Conservation (phyloP, 1,140 invertebrate species). For the Phymorhynchus buccinoides region DNA sequence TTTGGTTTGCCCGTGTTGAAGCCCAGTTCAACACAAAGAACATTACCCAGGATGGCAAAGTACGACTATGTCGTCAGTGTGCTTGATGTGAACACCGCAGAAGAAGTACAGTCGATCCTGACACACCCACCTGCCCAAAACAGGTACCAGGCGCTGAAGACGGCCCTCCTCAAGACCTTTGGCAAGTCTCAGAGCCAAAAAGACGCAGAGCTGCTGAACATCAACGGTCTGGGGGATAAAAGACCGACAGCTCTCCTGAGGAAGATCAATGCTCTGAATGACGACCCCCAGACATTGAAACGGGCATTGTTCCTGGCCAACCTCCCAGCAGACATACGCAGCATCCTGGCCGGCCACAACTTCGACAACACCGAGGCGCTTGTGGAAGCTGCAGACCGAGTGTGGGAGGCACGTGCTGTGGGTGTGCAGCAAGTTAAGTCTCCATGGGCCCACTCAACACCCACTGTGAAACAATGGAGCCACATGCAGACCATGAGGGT, state of each 20-base stretch:
- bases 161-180: not conserved
- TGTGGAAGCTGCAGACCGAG: not conserved
- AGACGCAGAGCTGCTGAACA: not conserved
- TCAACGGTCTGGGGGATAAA: not conserved
- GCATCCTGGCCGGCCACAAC: not conserved
- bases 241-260: not conserved
- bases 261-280: not conserved
- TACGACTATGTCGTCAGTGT: not conserved
- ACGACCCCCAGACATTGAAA: not conserved
- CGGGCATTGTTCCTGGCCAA: not conserved
- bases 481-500: too few species aligned
- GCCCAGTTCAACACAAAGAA: not conserved
- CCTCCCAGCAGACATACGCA: not conserved
- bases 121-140: not conserved
- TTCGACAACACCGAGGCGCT: not conserved
- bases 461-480: not conserved
- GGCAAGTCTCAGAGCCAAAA: not conserved
- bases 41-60: not conserved
- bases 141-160: not conserved
- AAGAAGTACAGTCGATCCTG: not conserved
- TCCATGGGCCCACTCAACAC: not conserved
- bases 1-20: not conserved
- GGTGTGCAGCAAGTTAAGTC: not conserved
- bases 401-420: not conserved
- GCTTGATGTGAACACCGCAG: not conserved